Percentiles rank a stretch among this genome's conserved stretches.
These are phyloP conservation scores for Deladenus siricidicola DNA, from an alignment of 2,888 invertebrate genomes.

Conservation along the genomic window DNA sequence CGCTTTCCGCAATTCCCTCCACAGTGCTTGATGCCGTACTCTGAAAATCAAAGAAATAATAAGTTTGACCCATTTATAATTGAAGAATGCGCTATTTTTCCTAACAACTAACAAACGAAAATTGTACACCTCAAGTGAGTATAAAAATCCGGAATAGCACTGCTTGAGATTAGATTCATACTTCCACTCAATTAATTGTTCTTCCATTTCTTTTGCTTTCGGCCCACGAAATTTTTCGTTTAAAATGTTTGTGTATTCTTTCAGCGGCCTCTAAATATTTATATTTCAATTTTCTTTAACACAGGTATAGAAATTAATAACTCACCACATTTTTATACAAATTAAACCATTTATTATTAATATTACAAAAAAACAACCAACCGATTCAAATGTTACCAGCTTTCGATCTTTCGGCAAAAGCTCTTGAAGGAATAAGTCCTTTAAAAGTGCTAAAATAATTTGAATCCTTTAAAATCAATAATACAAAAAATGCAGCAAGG, in stretches of 20 bases:
- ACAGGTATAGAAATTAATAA: no score
- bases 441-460: constrained; percentile 64
- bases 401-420: constrained; percentile 62
- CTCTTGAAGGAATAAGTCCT: constrained; percentile 69
- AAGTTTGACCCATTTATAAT: no score
- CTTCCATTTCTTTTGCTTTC: constrained; percentile 19
- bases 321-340: no score
- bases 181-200: constrained; percentile 63
- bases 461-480: no score
- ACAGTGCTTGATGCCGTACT: constrained; percentile 70
- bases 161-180: constrained; percentile 81
- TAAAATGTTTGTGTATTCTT: constrained; percentile 48
- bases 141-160: constrained; percentile 66
- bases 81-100: no score
- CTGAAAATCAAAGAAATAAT: constrained; percentile 32
- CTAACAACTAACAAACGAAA: no score
- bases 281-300: no score
- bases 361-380: constrained; percentile 24
- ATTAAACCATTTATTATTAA: no score
- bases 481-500: no score
- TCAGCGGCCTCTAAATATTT: constrained; percentile 30
- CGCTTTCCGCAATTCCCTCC: constrained; percentile 72
- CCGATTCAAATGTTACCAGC: constrained; percentile 63
- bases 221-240: background rate
- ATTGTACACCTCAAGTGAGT: constrained; percentile 61